These are phyloP conservation scores for Julus scandinavius DNA, from an alignment of 2,888 invertebrate species.

Conservation along the genomic window DNA sequence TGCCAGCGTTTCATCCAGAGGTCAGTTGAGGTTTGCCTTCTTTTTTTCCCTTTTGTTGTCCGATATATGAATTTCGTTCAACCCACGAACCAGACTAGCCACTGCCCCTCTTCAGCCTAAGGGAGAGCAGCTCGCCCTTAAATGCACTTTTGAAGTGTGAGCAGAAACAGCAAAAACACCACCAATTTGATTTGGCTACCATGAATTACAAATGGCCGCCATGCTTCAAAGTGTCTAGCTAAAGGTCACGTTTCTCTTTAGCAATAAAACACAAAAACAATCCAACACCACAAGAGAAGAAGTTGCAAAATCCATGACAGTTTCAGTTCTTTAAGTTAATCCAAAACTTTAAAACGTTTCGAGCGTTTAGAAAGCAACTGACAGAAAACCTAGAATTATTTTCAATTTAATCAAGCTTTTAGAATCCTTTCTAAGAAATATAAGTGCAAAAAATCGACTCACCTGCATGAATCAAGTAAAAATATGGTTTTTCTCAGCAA, in stretches of 20 bases:
- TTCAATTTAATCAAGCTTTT: no score
- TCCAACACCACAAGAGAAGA: no score
- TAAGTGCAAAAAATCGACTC: no score
- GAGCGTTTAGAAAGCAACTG: no score
- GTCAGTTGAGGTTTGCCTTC: constrained; percentile 43
- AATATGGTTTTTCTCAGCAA: no score
- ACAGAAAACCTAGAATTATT: no score
- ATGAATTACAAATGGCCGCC: not conserved
- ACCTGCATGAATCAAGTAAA: no score
- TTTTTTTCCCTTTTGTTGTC: constrained; percentile 30
- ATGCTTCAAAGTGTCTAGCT: not conserved
- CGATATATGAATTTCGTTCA: constrained; percentile 31
- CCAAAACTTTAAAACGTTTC: not conserved
- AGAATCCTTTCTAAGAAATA: no score
- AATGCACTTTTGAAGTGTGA: not conserved
- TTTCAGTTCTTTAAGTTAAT: not conserved
- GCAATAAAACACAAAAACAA: not conserved
- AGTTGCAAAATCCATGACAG: no score
- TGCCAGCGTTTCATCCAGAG: constrained; percentile 1
- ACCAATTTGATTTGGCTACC: constrained; percentile 19
- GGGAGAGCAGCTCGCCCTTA: not conserved
- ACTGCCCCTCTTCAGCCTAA: not conserved
- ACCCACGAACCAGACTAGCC: not conserved
- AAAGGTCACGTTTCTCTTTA: not conserved
- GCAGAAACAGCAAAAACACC: not conserved